phyloP scores from a whole-genome alignment of 2,888 invertebrate genomes.

The Dendrolimus pini region DNA sequence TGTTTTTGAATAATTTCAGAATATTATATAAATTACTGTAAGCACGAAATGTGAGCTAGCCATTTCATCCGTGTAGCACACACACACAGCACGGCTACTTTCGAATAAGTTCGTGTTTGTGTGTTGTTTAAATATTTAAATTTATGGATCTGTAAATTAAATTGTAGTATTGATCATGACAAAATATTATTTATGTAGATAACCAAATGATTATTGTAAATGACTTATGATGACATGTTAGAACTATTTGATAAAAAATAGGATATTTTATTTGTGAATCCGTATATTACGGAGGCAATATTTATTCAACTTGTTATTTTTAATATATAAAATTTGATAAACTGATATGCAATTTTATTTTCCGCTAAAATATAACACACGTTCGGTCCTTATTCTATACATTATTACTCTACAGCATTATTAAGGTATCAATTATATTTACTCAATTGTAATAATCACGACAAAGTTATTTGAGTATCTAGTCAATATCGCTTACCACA shows the following conservation, averaged over 20 bases:
- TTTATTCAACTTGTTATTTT: constrained; percentile 58
- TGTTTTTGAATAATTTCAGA: background rate
- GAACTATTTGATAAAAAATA: background rate
- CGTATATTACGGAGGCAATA: constrained; percentile 67
- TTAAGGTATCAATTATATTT: background rate
- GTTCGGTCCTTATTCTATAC: too few species aligned
- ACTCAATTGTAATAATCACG: too few species aligned
- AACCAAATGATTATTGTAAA: constrained; percentile 51
- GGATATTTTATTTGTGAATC: constrained; percentile 27
- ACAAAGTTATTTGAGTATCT: too few species aligned
- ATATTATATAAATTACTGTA: background rate
- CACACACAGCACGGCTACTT: background rate
- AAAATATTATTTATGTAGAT: constrained; percentile 36
- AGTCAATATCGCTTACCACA: too few species aligned
- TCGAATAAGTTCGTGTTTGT: constrained; percentile 3
- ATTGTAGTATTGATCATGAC: constrained; percentile 50
- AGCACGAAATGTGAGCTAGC: constrained; percentile 1
- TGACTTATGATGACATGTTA: constrained; percentile 22
- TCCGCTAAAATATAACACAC: background rate
- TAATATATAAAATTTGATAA: constrained; percentile 38
- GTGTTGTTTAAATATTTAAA: constrained; percentile 10
- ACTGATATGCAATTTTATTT: constrained; percentile 18
- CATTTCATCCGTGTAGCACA: background rate
- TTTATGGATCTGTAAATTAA: constrained; percentile 32
- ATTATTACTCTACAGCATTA: background rate